These are phyloP conservation scores for Lasioglossum oenotherae DNA, from an alignment of 2,888 invertebrate genomes.

Conservation along the genomic window DNA sequence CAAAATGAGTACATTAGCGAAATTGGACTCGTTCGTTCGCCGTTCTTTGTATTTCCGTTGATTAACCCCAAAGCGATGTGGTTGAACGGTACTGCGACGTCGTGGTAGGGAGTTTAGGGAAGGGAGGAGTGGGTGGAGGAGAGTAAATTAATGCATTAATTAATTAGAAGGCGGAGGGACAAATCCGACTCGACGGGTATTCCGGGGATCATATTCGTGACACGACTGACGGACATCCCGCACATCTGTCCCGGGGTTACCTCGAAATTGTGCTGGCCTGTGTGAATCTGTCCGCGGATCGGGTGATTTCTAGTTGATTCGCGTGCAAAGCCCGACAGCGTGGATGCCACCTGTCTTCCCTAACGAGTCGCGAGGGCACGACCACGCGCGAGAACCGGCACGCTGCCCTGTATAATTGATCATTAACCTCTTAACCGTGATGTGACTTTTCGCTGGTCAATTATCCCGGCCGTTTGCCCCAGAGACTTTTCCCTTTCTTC, in stretches of 20 bases:
- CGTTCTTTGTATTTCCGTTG: constrained; percentile 9
- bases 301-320: constrained; percentile 63
- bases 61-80: constrained; percentile 20
- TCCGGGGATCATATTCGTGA: constrained; percentile 66
- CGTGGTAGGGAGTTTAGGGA: not conserved
- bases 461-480: constrained; percentile 7
- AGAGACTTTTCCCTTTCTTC: not conserved
- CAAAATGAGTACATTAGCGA: constrained; percentile 36
- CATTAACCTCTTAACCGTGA: constrained; percentile 40
- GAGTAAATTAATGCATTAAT: constrained; percentile 74
- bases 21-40: constrained; percentile 11
- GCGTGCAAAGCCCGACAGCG: constrained; percentile 64
- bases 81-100: constrained; percentile 14
- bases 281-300: constrained; percentile 73
- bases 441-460: constrained; percentile 35
- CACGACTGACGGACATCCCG: constrained; percentile 67
- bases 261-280: constrained; percentile 77
- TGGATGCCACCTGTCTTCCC: constrained; percentile 68
- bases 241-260: constrained; percentile 71
- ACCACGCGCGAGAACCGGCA: constrained; percentile 24
- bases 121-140: not conserved
- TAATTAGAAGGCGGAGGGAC: constrained; percentile 67
- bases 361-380: constrained; percentile 52
- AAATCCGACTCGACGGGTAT: constrained; percentile 62
- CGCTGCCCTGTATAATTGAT: constrained; percentile 36